These are phyloP conservation scores for Botrylloides violaceus DNA, from an alignment of 23 tunicate species.

Conservation along the genomic window DNA sequence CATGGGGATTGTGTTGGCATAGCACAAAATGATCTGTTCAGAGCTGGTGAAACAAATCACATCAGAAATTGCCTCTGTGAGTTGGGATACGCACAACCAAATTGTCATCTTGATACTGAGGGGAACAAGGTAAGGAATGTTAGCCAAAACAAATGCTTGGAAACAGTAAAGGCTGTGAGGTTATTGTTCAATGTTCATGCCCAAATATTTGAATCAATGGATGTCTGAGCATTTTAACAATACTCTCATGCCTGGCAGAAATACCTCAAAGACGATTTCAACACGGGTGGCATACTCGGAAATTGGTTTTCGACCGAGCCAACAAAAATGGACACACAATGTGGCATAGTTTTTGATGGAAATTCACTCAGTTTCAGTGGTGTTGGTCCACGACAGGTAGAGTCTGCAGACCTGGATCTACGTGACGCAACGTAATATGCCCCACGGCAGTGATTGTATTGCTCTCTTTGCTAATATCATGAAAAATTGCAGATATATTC, in stretches of 20 bases:
- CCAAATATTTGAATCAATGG: neutral
- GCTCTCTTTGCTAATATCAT: neutral
- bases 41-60: neutral
- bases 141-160: neutral
- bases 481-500: constrained; percentile 41
- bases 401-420: constrained; percentile 50
- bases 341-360: constrained; percentile 67
- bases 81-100: constrained; percentile 36
- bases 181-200: neutral
- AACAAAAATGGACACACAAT: constrained; percentile 14
- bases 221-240: neutral
- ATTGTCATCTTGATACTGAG: constrained; percentile 32
- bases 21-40: neutral
- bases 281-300: constrained; percentile 16
- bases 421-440: constrained; percentile 59
- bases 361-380: constrained; percentile 45
- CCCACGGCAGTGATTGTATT: neutral
- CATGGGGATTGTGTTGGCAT: constrained; percentile 61
- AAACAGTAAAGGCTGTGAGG: constrained; percentile 7
- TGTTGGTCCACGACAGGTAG: constrained; percentile 66
- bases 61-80: constrained; percentile 49
- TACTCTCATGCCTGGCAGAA: constrained; percentile 18
- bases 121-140: neutral
- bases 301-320: constrained; percentile 49
- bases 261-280: constrained; percentile 64